A percentile compares a stretch with the other conserved stretches of the same genome.
These are phyloP conservation scores for Nematolebias whitei DNA, from an alignment of 2,113 vertebrate species.

Conservation along the genomic window DNA sequence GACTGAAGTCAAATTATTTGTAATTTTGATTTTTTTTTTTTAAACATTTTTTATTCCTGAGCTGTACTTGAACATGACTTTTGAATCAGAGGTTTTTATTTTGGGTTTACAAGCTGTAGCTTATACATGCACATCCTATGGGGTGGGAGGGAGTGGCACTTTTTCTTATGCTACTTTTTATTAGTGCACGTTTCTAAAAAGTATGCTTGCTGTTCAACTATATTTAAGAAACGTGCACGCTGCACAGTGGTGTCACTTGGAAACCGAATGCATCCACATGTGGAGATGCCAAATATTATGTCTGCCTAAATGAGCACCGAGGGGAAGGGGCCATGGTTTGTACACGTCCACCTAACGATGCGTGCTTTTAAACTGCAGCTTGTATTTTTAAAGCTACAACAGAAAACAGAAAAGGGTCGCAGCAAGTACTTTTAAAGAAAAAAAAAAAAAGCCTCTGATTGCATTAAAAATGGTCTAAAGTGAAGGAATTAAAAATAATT, in stretches of 20 bases:
- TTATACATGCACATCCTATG: conserved; percentile 18
- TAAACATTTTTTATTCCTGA: conserved; percentile 44
- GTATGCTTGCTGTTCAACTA: conserved; percentile 13
- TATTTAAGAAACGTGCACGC: conserved; percentile 25
- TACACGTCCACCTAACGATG: conserved; percentile 34
- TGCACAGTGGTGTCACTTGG: conserved; percentile 31
- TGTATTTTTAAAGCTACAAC: conserved; percentile 28
- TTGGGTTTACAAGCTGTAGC: conserved; percentile 38
- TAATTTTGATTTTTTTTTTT: conserved; percentile 41
- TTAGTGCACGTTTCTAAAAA: conserved; percentile 35
- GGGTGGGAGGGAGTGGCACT: conserved; percentile 23
- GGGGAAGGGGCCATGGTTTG: conserved; percentile 17
- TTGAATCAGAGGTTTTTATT: conserved; percentile 42
- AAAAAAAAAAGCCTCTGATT: conserved; percentile 35
- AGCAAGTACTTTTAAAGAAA: conserved; percentile 40
- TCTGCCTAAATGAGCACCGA: conserved; percentile 47
- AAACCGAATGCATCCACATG: conserved; percentile 22
- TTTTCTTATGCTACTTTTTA: conserved; percentile 13
- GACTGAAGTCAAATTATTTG: conserved; percentile 31
- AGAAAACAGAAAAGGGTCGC: background rate
- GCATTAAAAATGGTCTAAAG: conserved; percentile 17
- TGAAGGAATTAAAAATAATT: conserved; percentile 45
- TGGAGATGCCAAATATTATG: conserved; percentile 50
- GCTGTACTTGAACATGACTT: conserved; percentile 44
- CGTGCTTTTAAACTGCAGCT: conserved; percentile 42